Evolutionary conservation across 1,140 invertebrate species (phyloP).

Genomic region (Cydia pomonella): DNA sequence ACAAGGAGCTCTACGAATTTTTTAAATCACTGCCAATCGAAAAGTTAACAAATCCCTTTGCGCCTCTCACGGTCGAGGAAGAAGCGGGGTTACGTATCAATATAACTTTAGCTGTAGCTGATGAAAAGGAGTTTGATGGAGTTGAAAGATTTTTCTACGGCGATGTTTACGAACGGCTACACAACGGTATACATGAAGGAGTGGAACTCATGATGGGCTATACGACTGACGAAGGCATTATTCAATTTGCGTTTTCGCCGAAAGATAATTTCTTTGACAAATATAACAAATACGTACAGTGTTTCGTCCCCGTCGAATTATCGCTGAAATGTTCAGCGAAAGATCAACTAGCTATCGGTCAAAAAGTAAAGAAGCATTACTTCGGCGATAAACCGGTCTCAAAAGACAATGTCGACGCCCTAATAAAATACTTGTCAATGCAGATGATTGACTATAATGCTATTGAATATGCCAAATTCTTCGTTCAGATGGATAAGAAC

Average conservation of each 20-base stretch:
- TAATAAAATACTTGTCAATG: slow-evolving; percentile 28
- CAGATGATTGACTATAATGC: background rate
- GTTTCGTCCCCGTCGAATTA: slow-evolving; percentile 12
- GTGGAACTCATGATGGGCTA: slow-evolving; percentile 33
- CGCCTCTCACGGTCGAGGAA: slow-evolving; percentile 11
- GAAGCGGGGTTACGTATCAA: background rate
- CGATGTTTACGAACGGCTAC: slow-evolving; percentile 25
- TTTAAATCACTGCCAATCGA: slow-evolving; percentile 24
- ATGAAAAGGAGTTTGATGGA: slow-evolving; percentile 32
- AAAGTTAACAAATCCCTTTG: background rate
- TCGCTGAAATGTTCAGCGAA: background rate
- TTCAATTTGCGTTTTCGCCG: background rate
- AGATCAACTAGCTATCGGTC: slow-evolving; percentile 20
- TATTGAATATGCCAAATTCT: slow-evolving; percentile 26
- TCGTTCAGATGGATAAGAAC: background rate
- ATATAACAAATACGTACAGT: slow-evolving; percentile 20
- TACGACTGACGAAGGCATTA: slow-evolving; percentile 19
- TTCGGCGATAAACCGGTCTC: slow-evolving; percentile 15
- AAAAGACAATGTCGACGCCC: slow-evolving; percentile 2
- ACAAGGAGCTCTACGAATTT: slow-evolving; percentile 31
- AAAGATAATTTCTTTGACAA: slow-evolving; percentile 2
- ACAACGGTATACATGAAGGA: slow-evolving; percentile 15
- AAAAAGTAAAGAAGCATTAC: slow-evolving; percentile 24
- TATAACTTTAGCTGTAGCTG: background rate
- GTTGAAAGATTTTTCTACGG: slow-evolving; percentile 32